phyloP scores from a whole-genome alignment of 1,140 invertebrate species.

The Trichomalopsis sarcophagae region DNA sequence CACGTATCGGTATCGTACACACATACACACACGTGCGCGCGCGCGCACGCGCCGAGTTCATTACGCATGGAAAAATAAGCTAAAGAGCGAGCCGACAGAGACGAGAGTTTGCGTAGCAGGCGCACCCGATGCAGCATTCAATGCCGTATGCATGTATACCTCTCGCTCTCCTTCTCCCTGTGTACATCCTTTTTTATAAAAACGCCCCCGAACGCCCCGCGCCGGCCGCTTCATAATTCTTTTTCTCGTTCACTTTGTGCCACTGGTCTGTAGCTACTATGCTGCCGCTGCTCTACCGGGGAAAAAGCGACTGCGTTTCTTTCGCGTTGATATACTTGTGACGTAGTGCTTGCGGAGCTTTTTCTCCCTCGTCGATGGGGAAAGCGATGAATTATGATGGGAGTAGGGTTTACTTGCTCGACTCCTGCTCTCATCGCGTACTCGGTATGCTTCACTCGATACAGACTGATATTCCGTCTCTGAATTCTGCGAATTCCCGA shows the following conservation, averaged over 20 bases:
- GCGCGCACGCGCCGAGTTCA: background rate
- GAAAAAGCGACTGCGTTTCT: background rate
- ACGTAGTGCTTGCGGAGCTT: background rate
- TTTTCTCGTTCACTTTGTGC: conserved; percentile 29
- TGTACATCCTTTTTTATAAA: conserved; percentile 13
- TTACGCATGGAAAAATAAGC: conserved; percentile 48
- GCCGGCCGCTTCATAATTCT: conserved; percentile 28
- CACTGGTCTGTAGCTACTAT: background rate
- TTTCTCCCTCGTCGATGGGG: background rate
- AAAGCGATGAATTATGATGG: background rate
- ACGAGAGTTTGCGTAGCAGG: conserved; percentile 12
- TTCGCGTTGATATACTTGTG: background rate
- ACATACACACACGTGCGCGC: background rate
- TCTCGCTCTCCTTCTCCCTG: background rate
- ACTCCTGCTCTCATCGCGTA: background rate
- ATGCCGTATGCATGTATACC: background rate
- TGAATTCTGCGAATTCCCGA: background rate
- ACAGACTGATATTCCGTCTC: background rate
- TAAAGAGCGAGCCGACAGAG: conserved; percentile 15
- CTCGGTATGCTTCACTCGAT: background rate
- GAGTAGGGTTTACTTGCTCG: background rate
- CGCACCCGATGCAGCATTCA: conserved; percentile 15
- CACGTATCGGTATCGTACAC: background rate
- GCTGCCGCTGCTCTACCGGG: too few relatives aligned
- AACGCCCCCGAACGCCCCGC: background rate